Evolutionary conservation across 1,140 invertebrate species (phyloP), one percentile per base, ranked within the genome.

Genomic region (Aphaenogaster rudis): DNA sequence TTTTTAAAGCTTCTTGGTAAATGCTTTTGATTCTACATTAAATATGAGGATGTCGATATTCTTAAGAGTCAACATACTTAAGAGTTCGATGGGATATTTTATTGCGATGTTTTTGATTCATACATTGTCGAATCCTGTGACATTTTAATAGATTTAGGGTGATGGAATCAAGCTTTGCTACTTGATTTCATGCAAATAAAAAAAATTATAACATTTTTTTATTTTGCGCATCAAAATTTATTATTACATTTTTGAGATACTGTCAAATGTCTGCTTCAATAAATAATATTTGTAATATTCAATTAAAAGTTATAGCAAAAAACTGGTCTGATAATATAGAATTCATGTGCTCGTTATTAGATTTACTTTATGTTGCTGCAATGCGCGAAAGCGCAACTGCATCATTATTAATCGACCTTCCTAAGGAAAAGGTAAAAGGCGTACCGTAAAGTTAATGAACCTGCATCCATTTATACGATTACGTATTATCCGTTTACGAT

Each of bases 1-100:
- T 45, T 42, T 71, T 57, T 45, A 57, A 45, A n/a, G 57, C 3
- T 9, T 2, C 15, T 81, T 59, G 5, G 6, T 36, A 82, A 61
- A 82, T 59, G 13, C 21, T 82, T 48, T 48, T 61, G 11, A 72
- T 72, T 59, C 3, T 28, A 72, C 17, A 17, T 61, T 72, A 61
- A 48, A 72, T 45, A 59, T 59, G 11, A 36, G 48, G 13, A 48
- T 59, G 28, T 28, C 28, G 39, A 48, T 78, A 63, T 79, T 28
- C 28, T 28, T 28, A 28, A 28, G 28, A 28, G 28, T 28, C n/a
- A 7, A 1, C 21, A 54, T 6, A 6, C 17, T 33, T 71, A 15
- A 48, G n/a, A 82, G n/a, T 13, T 9, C 3, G 36, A 33, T 81
- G 1, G 21, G 28, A 71, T 81, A 69, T 50, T 64, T 79, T 48